Evolutionary conservation across 1,140 invertebrate genomes (phyloP).

Genomic region (Drosophila ogumai): DNA sequence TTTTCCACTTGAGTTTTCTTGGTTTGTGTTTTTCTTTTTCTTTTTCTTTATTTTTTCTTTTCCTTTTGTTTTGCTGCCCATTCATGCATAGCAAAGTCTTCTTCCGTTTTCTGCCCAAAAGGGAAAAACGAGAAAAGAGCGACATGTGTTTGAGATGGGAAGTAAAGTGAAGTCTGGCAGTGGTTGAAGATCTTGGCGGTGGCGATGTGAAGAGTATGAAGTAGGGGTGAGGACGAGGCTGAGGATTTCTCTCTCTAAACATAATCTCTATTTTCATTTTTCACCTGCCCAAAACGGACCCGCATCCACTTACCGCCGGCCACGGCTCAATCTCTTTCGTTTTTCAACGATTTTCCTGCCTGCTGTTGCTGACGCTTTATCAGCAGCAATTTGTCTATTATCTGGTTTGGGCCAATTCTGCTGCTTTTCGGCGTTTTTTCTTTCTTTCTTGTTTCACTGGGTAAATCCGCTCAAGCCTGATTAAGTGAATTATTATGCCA

Average conservation of each 20-base stretch:
- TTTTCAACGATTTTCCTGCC: slow-evolving; percentile 24
- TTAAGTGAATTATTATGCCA: slow-evolving; percentile 78
- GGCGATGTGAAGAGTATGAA: not conserved
- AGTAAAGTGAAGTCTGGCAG: slow-evolving; percentile 23
- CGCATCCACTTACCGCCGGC: slow-evolving; percentile 70
- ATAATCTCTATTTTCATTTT: slow-evolving; percentile 81
- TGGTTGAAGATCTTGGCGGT: slow-evolving; percentile 21
- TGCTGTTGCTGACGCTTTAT: slow-evolving; percentile 55
- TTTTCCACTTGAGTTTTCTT: slow-evolving; percentile 78
- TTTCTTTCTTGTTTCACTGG: slow-evolving; percentile 41
- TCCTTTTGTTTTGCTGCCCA: slow-evolving; percentile 27
- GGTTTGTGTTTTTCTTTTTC: slow-evolving; percentile 19
- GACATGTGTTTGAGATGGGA: slow-evolving; percentile 74
- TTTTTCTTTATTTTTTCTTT: slow-evolving; percentile 2
- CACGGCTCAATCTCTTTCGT: slow-evolving; percentile 17
- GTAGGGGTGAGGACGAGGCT: not conserved
- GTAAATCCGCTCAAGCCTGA: slow-evolving; percentile 79
- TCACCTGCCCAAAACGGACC: slow-evolving; percentile 74
- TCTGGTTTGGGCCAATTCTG: slow-evolving; percentile 61
- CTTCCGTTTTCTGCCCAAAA: slow-evolving; percentile 64
- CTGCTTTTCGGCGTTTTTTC: slow-evolving; percentile 7
- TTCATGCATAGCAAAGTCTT: slow-evolving; percentile 66
- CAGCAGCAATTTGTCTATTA: slow-evolving; percentile 79
- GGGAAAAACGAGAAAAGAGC: slow-evolving; percentile 39
- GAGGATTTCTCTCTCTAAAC: slow-evolving; percentile 20